phyloP scores from a whole-genome alignment of 1,140 invertebrate species.

The Zaprionus ghesquierei region DNA sequence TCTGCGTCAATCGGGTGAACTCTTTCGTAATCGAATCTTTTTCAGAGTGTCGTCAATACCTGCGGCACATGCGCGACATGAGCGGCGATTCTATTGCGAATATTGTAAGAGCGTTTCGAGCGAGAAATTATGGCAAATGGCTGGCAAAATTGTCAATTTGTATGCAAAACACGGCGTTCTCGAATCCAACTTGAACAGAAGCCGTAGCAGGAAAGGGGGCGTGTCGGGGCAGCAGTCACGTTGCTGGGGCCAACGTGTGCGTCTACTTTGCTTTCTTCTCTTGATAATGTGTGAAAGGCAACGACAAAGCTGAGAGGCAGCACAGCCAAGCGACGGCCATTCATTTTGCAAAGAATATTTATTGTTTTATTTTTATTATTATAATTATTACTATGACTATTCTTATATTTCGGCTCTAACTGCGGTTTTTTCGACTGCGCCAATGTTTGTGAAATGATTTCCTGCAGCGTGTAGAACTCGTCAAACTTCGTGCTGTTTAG shows the following conservation, averaged over 20 bases:
- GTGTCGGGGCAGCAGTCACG: conserved; percentile 15
- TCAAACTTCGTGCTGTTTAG: conserved; percentile 55
- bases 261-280: conserved; percentile 9
- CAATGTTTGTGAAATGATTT: conserved; percentile 50
- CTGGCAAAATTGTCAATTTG: conserved; percentile 44
- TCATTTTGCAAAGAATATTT: conserved; percentile 60
- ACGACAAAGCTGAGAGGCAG: conserved; percentile 13
- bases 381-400: conserved; percentile 44
- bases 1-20: not conserved
- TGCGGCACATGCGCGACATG: not conserved
- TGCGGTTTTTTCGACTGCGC: conserved; percentile 1
- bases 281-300: conserved; percentile 49
- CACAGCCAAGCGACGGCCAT: conserved; percentile 41
- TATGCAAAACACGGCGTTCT: conserved; percentile 55
- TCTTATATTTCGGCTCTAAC: conserved; percentile 13
- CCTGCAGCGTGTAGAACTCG: conserved; percentile 54
- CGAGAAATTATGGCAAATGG: conserved; percentile 12
- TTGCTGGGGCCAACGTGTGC: conserved; percentile 1
- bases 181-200: conserved; percentile 36
- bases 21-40: not conserved
- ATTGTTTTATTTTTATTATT: conserved; percentile 47
- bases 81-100: not conserved
- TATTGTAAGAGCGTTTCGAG: conserved; percentile 62
- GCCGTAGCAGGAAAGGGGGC: not conserved
- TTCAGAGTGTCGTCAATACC: not conserved